Conservation (phyloP, 2,797 vertebrate species). For the Meda fulgida region DNA sequence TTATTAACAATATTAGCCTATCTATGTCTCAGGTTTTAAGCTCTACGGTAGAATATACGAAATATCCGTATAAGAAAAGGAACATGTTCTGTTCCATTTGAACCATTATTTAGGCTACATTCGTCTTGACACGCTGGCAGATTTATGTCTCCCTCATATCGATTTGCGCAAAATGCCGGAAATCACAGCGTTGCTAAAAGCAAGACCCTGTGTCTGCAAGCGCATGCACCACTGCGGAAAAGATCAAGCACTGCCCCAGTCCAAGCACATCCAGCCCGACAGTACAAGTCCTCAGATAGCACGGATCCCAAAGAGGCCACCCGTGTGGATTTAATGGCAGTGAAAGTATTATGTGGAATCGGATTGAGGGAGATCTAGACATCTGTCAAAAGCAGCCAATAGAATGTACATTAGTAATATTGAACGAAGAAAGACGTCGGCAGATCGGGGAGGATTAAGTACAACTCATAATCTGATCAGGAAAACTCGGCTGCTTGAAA, state of each 20-base stretch:
- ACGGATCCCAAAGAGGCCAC: slow-evolving; percentile 66
- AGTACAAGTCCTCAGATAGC: slow-evolving; percentile 53
- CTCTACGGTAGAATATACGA: not conserved
- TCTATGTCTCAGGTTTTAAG: not conserved
- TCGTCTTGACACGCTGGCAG: slow-evolving; percentile 80
- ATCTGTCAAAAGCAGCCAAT: slow-evolving; percentile 84
- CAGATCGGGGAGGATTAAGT: slow-evolving; percentile 76
- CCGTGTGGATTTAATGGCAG: slow-evolving; percentile 75
- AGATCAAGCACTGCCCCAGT: slow-evolving; percentile 15
- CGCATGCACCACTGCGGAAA: not conserved
- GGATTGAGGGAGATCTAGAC: slow-evolving; percentile 75
- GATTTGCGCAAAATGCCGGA: slow-evolving; percentile 77
- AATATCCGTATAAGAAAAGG: slow-evolving; percentile 67
- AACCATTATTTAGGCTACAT: slow-evolving; percentile 85
- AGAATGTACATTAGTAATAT: slow-evolving; percentile 85
- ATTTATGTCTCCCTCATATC: slow-evolving; percentile 80
- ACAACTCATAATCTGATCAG: slow-evolving; percentile 79
- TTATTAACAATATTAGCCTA: not conserved
- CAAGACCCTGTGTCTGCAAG: slow-evolving; percentile 47
- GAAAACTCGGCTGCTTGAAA: slow-evolving; percentile 64
- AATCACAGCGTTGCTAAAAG: slow-evolving; percentile 72
- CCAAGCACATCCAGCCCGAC: not conserved
- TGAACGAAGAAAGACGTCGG: slow-evolving; percentile 70
- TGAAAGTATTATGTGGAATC: slow-evolving; percentile 76
- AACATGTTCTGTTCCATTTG: slow-evolving; percentile 82